Conservation (phyloP, 1,140 invertebrate genomes). For the Rhyacophila brunnea region DNA sequence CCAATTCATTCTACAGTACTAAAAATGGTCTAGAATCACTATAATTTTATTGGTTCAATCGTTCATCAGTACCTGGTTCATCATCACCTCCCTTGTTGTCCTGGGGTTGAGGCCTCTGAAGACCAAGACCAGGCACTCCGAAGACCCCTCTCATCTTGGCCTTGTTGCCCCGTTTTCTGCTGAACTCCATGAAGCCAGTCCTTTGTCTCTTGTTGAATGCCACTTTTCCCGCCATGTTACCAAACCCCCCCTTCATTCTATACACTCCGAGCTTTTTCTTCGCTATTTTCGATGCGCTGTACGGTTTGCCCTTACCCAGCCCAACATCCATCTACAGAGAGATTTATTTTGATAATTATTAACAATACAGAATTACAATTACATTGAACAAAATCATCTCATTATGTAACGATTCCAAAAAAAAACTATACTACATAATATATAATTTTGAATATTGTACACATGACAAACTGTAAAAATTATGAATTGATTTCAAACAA, state of each 20-base stretch:
- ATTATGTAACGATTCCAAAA: too few relatives aligned
- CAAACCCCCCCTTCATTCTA: conserved; percentile 57
- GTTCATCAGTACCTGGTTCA: conserved; percentile 60
- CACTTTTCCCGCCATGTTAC: conserved; percentile 63
- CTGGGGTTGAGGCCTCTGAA: conserved; percentile 62
- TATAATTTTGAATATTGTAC: too few relatives aligned
- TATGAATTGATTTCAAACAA: too few relatives aligned
- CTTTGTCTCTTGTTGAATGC: conserved; percentile 69
- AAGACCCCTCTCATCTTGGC: conserved; percentile 84
- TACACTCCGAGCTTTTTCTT: conserved; percentile 71
- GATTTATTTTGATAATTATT: neutral
- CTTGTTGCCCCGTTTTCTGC: conserved; percentile 76
- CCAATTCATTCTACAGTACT: too few relatives aligned
- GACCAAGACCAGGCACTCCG: conserved; percentile 72
- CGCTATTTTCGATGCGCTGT: conserved; percentile 71
- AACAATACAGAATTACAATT: neutral
- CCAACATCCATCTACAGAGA: conserved; percentile 57
- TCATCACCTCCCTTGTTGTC: conserved; percentile 54
- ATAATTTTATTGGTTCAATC: too few relatives aligned
- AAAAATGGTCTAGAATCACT: too few relatives aligned
- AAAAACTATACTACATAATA: too few relatives aligned
- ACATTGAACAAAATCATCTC: too few relatives aligned
- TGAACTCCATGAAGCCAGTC: conserved; percentile 66
- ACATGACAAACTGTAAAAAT: too few relatives aligned
- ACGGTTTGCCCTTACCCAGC: conserved; percentile 77